Conservation (phyloP, 2,113 vertebrate genomes). For the Piliocolobus tephrosceles region DNA sequence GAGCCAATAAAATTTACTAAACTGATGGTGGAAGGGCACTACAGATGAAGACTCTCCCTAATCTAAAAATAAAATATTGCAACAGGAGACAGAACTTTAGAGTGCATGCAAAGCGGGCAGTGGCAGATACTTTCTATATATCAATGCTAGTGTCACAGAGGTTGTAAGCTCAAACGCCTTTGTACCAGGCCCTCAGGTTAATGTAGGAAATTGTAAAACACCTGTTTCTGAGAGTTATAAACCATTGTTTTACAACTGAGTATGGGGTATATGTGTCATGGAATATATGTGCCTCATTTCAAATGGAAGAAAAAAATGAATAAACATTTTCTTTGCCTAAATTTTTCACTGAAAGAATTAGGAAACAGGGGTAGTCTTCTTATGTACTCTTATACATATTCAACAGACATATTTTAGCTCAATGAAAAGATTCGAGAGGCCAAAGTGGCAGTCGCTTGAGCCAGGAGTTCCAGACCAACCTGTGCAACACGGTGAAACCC, state of each 20-base stretch:
- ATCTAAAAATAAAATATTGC: not conserved
- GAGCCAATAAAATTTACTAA: not conserved
- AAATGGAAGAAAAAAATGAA: not conserved
- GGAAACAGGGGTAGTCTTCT: not conserved
- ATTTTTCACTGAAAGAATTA: not conserved
- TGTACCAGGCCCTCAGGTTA: not conserved
- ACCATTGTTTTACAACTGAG: not conserved
- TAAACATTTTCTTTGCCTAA: not conserved
- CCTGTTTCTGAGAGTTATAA: too few species aligned
- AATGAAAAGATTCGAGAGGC: not conserved
- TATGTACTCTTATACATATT: not conserved
- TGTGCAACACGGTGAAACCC: too few species aligned
- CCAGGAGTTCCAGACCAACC: too few species aligned
- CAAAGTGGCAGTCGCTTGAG: too few species aligned
- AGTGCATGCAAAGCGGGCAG: too few species aligned
- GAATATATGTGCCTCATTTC: too few species aligned
- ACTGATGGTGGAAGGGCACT: not conserved
- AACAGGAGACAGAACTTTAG: not conserved
- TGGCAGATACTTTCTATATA: not conserved
- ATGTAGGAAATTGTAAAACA: not conserved
- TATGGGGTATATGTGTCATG: not conserved
- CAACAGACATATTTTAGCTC: not conserved
- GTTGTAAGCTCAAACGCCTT: not conserved
- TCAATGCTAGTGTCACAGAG: not conserved
- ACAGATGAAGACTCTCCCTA: not conserved